Percentiles rank a stretch among this genome's conserved stretches.
phyloP scores from a whole-genome alignment of 2,888 invertebrate species.

The Euclidia mi region DNA sequence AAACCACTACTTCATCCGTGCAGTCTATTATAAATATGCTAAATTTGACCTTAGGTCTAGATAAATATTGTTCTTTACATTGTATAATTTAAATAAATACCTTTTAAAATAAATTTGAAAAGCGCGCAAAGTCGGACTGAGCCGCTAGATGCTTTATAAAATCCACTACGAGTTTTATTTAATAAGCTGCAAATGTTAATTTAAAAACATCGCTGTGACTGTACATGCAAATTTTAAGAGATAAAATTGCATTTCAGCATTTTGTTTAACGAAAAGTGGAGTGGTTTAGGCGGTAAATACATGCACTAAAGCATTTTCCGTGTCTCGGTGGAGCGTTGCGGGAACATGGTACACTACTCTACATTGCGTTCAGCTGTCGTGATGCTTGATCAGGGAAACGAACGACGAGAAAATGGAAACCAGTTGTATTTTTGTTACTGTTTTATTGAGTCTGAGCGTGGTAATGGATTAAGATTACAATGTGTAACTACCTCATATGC shows the following conservation, averaged over 20 bases:
- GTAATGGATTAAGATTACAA: too few relatives aligned
- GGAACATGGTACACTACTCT: slow-evolving; percentile 43
- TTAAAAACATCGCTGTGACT: slow-evolving; percentile 28
- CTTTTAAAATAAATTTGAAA: too few relatives aligned
- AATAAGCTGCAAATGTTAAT: slow-evolving; percentile 10
- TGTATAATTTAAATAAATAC: too few relatives aligned
- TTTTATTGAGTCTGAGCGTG: too few relatives aligned
- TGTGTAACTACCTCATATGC: too few relatives aligned
- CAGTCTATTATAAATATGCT: too few relatives aligned
- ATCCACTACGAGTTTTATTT: too few relatives aligned
- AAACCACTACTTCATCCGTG: too few relatives aligned
- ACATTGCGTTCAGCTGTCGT: slow-evolving; percentile 42
- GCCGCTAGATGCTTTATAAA: too few relatives aligned
- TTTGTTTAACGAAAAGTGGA: slow-evolving; percentile 69
- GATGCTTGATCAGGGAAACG: slow-evolving; percentile 50
- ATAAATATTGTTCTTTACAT: too few relatives aligned
- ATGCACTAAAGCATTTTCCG: slow-evolving; percentile 85
- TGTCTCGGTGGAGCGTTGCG: slow-evolving; percentile 71
- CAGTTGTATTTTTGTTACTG: neutral
- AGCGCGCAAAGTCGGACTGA: too few relatives aligned
- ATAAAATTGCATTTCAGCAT: slow-evolving; percentile 62
- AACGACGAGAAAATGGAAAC: slow-evolving; percentile 17
- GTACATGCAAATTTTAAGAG: slow-evolving; percentile 51
- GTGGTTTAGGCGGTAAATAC: slow-evolving; percentile 80
- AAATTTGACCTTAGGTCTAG: too few relatives aligned